A percentile compares a stretch with the other conserved stretches of the same genome.
Evolutionary conservation across 2,888 invertebrate species (phyloP).

Genomic region (Siphonodentalium dalli): DNA sequence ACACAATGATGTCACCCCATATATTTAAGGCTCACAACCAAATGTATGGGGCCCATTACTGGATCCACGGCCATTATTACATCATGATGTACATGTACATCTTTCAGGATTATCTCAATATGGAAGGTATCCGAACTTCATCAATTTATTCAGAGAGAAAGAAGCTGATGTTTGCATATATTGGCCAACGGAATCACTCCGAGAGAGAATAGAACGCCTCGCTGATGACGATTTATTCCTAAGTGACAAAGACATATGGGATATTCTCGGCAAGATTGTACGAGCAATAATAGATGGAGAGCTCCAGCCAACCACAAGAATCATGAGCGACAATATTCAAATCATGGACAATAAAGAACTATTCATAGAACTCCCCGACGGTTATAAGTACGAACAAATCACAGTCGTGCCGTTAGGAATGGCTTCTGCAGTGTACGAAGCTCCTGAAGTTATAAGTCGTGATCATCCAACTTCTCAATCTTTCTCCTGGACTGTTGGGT

Average conservation of each 20-base stretch:
- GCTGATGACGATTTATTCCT: conserved; percentile 19
- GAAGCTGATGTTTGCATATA: conserved; percentile 27
- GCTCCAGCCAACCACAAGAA: conserved; percentile 9
- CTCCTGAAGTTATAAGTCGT: conserved; percentile 37
- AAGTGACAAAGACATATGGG: conserved; percentile 32
- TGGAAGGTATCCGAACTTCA: conserved; percentile 21
- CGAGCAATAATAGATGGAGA: conserved; percentile 15
- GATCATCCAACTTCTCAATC: conserved; percentile 31
- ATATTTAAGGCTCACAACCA: too few relatives aligned
- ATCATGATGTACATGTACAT: too few relatives aligned
- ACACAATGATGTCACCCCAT: too few relatives aligned
- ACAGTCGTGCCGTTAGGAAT: conserved; percentile 3
- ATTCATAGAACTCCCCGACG: conserved; percentile 18
- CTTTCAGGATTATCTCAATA: too few relatives aligned
- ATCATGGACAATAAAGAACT: conserved; percentile 19
- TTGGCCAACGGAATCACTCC: conserved; percentile 29
- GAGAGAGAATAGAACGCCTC: conserved; percentile 25
- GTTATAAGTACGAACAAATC: conserved; percentile 1
- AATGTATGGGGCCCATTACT: too few relatives aligned
- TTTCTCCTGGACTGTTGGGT: conserved; percentile 42
- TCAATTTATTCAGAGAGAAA: conserved; percentile 33
- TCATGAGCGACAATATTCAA: conserved; percentile 23
- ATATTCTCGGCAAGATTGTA: conserved; percentile 21
- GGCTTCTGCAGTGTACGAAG: conserved; percentile 33
- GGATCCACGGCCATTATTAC: too few relatives aligned